These are phyloP conservation scores for Centroberyx gerrardi DNA, from an alignment of 2,797 vertebrate genomes.

Conservation along the genomic window DNA sequence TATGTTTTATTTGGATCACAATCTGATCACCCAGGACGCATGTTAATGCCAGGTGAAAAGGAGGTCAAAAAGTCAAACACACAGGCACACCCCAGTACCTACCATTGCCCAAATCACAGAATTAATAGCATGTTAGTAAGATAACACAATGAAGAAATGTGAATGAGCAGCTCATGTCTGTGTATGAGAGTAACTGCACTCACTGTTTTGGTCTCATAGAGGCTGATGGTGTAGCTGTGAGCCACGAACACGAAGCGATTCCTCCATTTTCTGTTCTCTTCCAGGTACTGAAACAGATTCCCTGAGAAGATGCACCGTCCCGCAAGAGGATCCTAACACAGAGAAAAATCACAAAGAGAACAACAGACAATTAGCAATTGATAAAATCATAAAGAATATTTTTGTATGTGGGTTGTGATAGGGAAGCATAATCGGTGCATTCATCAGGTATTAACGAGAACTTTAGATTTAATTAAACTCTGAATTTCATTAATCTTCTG, in stretches of 20 bases:
- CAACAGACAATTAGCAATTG: slow-evolving; percentile 4
- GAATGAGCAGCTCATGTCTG: not conserved
- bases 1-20: too few relatives aligned
- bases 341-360: not conserved
- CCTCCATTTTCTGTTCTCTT: slow-evolving; percentile 97
- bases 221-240: slow-evolving; percentile 89
- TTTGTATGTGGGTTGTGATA: not conserved
- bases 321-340: slow-evolving; percentile 88
- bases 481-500: too few relatives aligned
- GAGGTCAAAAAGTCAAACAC: not conserved
- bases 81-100: not conserved
- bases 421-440: not conserved
- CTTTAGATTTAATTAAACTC: too few relatives aligned
- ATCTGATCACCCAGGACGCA: too few relatives aligned
- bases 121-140: not conserved
- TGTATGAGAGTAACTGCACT: slow-evolving; percentile 45
- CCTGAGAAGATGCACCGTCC: slow-evolving; percentile 94
- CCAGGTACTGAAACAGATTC: slow-evolving; percentile 94
- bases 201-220: slow-evolving; percentile 92
- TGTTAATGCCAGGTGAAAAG: not conserved
- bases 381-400: not conserved
- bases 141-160: not conserved
- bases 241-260: slow-evolving; percentile 93
- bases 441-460: too few relatives aligned
- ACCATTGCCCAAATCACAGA: not conserved